Percentiles rank a stretch among this genome's conserved stretches.
phyloP scores from a whole-genome alignment of 2,797 vertebrate species.

The Scyliorhinus canicula region DNA sequence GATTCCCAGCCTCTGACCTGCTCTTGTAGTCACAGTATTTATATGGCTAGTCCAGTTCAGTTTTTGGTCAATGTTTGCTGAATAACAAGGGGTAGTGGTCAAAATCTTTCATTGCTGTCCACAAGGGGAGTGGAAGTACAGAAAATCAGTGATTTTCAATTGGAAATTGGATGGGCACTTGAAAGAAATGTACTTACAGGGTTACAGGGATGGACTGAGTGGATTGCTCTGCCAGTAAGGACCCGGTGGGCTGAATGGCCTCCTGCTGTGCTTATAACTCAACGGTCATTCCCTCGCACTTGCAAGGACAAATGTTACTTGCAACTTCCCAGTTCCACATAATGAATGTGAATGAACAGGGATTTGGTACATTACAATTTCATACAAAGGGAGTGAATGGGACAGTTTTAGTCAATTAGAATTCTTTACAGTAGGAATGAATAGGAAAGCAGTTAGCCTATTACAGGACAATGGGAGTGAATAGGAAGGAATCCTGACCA shows the following conservation, averaged over 20 bases:
- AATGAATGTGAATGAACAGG: background rate
- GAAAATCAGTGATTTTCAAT: background rate
- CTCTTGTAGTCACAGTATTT: background rate
- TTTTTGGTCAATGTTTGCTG: background rate
- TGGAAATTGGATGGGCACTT: background rate
- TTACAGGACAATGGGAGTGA: background rate
- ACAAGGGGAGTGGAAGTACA: background rate
- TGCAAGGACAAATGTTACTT: background rate
- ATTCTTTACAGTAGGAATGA: conserved; percentile 2
- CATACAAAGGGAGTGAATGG: background rate
- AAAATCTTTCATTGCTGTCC: background rate
- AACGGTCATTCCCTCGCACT: background rate
- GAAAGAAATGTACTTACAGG: background rate
- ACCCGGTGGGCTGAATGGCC: background rate
- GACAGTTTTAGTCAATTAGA: background rate
- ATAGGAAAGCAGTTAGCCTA: background rate
- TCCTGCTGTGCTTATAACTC: background rate
- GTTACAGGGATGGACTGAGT: background rate
- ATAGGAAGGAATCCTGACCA: background rate
- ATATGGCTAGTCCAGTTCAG: background rate
- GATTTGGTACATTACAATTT: background rate
- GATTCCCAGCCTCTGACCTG: background rate
- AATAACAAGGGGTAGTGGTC: background rate
- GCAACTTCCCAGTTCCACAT: background rate
- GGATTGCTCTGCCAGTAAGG: background rate